A percentile compares a stretch with the other conserved stretches of the same genome.
phyloP scores from a whole-genome alignment of 2,797 vertebrate genomes.

The Ispidina lecontei region DNA sequence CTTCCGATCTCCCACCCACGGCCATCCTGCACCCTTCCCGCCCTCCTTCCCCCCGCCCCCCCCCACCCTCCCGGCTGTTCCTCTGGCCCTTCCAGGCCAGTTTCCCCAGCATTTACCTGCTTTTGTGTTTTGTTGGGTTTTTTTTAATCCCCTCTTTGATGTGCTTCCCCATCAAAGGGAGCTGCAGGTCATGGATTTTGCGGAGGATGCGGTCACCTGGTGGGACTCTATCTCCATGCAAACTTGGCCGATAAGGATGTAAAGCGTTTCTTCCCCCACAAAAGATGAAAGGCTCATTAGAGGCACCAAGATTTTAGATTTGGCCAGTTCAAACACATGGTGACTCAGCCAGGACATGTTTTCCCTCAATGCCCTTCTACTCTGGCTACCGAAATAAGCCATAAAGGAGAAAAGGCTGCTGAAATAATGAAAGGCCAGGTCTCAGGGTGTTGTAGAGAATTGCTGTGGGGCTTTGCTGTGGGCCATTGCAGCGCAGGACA shows the following conservation, averaged over 20 bases:
- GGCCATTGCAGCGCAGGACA: rapidly evolving
- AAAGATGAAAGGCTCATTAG: not conserved
- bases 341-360: not conserved
- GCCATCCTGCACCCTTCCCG: too few species aligned
- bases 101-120: not conserved
- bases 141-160: not conserved
- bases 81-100: not conserved
- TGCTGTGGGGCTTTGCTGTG: rapidly evolving
- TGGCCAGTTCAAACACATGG: not conserved
- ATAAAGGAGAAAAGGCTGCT: rapidly evolving
- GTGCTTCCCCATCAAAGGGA: rapidly evolving
- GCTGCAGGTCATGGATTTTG: not conserved
- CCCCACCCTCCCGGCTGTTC: not conserved
- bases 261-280: not conserved
- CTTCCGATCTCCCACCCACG: too few species aligned
- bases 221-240: not conserved
- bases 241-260: not conserved
- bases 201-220: not conserved
- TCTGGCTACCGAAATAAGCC: not conserved
- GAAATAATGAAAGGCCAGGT: not conserved
- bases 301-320: not conserved
- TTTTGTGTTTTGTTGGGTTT: too few species aligned
- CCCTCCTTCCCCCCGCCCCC: too few species aligned
- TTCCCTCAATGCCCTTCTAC: not conserved
- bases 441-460: rapidly evolving